A percentile compares a stretch with the other conserved stretches of the same genome.
Evolutionary conservation across 2,113 vertebrate species (phyloP).

Genomic region (Rhinichthys klamathensis): DNA sequence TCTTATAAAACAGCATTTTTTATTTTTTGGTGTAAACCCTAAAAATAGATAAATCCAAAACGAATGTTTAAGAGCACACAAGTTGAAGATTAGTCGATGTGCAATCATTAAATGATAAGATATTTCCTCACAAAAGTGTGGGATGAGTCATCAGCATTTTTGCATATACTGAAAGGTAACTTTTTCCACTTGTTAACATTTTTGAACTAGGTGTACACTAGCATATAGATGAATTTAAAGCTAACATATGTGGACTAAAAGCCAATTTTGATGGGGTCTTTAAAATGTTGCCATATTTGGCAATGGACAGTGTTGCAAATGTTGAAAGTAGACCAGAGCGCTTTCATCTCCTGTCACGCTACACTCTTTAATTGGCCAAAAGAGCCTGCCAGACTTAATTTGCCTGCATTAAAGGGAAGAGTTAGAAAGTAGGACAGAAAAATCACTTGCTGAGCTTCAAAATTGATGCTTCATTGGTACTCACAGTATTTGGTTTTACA

Average conservation of each 20-base stretch:
- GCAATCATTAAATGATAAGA: no score
- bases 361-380: constrained; percentile 25
- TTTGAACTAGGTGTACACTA: background rate
- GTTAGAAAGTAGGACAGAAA: constrained; percentile 26
- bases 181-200: background rate
- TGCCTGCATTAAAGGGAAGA: constrained; percentile 11
- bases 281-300: constrained; percentile 14
- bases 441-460: background rate
- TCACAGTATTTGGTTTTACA: background rate
- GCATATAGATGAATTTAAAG: background rate
- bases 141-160: background rate
- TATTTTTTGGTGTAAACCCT: no score
- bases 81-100: no score
- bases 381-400: constrained; percentile 13
- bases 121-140: no score
- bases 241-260: constrained; percentile 7
- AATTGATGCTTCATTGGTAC: background rate
- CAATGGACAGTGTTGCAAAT: background rate
- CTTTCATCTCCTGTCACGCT: constrained; percentile 35
- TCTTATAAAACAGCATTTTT: no score
- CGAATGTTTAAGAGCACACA: no score
- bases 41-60: no score
- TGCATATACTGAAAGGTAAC: background rate
- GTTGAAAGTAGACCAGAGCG: background rate
- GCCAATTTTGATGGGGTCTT: background rate